phyloP scores from a whole-genome alignment of 2,113 vertebrate genomes.

The Paedocypris sp. region DNA sequence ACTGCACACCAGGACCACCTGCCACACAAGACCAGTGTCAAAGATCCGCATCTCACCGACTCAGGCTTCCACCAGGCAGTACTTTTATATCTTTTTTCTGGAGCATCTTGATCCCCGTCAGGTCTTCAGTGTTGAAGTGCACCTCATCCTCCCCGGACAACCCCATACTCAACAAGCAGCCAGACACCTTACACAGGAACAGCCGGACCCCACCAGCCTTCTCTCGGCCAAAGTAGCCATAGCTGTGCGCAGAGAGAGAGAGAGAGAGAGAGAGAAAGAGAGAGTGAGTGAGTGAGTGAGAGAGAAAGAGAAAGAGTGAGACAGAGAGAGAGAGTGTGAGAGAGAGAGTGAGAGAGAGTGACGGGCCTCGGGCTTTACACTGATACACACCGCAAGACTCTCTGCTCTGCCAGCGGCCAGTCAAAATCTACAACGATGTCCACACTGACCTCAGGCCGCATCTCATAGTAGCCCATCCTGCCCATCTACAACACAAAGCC shows the following conservation, averaged over 20 bases:
- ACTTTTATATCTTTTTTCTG: conserved; percentile 73
- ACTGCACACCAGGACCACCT: conserved; percentile 75
- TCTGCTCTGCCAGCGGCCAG: conserved; percentile 92
- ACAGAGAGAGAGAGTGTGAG: too few relatives aligned
- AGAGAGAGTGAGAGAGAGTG: too few relatives aligned
- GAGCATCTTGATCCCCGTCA: conserved; percentile 62
- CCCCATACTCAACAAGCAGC: conserved; percentile 75
- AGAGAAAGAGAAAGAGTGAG: too few relatives aligned
- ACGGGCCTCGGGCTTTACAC: too few relatives aligned
- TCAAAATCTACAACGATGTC: conserved; percentile 95
- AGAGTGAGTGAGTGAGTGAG: too few relatives aligned
- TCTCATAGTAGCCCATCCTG: conserved; percentile 83
- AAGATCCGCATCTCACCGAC: too few relatives aligned
- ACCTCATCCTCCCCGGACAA: conserved; percentile 68
- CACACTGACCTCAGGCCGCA: conserved; percentile 83
- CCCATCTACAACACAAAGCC: conserved; percentile 58
- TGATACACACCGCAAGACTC: conserved; percentile 88
- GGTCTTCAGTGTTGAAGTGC: conserved; percentile 66
- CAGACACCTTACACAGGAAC: conserved; percentile 74
- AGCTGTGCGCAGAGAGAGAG: conserved; percentile 53
- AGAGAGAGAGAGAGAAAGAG: too few relatives aligned
- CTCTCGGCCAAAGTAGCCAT: conserved; percentile 79
- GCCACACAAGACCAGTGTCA: not conserved
- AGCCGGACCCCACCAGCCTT: conserved; percentile 68
- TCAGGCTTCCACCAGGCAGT: not conserved